Evolutionary conservation across 1,140 invertebrate genomes (phyloP), one percentile per base, ranked within the genome.

Genomic region (Drosophila willistoni): DNA sequence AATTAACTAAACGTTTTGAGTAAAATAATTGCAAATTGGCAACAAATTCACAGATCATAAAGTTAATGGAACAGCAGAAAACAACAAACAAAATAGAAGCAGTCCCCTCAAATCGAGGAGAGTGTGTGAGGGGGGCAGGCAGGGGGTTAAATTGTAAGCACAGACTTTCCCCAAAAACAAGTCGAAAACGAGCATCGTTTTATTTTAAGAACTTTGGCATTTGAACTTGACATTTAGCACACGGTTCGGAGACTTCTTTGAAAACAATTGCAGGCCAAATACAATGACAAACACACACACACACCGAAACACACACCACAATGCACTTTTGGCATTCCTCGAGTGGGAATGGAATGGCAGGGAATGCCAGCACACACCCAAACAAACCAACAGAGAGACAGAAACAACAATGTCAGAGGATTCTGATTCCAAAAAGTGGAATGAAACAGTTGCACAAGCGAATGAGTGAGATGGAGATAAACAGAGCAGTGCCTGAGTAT

Each of bases 201-300:
- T 71, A 80, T 89, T 89, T 89, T 77, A 89, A 83, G 85, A 89
- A 89, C 84, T 89, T 89, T 89, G 85, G 77, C 84, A 89, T 89
- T 89, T 89, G 84, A 89, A 89, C 84, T 89, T 89, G 84, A 89
- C 84, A 89, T 89, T 89, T 89, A 89, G 80, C 84, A 89, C 85
- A 89, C 83, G 83, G 84, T 84, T 89, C 83, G 79, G 84, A 79
- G 83, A 87, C 83, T 86, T 87, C 83, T 83, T 86, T 89, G 80
- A 89, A 89, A 89, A 89, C 84, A 89, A 89, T 89, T 84, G 81
- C 84, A 84, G 74, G 73, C 42, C 84, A 80, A 62, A 17, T 55
- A 71, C 47, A 69, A 56, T 34, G 61, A 77, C 51, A 67, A 22
- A 17, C 29, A 66, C 25, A 42, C 33, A 42, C 17, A 62, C 55